phyloP scores from a whole-genome alignment of 2,113 vertebrate species.

The Indicator maculatus region DNA sequence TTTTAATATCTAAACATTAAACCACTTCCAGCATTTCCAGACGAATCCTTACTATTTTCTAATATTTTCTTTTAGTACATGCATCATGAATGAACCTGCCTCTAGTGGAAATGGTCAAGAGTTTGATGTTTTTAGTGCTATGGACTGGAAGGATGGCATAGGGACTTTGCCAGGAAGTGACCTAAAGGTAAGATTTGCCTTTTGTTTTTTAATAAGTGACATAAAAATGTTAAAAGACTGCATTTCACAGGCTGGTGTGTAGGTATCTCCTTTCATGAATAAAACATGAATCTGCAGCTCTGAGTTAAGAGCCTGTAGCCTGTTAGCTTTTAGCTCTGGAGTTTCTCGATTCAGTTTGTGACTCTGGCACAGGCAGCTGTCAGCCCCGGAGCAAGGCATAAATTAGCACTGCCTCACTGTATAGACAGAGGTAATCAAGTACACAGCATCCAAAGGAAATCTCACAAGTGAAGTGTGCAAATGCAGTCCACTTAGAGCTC shows the following conservation, averaged over 20 bases:
- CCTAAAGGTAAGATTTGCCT: conserved; percentile 81
- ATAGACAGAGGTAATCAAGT: conserved; percentile 37
- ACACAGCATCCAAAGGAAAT: background rate
- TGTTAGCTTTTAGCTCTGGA: conserved; percentile 40
- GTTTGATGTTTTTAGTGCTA: conserved; percentile 94
- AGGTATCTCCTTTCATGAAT: conserved; percentile 42
- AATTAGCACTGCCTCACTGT: conserved; percentile 46
- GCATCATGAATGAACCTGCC: conserved; percentile 82
- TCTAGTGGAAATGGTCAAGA: conserved; percentile 82
- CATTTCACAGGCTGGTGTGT: conserved; percentile 13
- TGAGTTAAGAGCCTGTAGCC: conserved; percentile 37
- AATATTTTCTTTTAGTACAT: conserved; percentile 19
- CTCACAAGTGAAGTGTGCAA: background rate
- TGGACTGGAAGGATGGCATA: conserved; percentile 98
- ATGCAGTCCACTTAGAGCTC: background rate
- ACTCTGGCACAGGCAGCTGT: background rate
- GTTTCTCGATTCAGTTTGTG: conserved; percentile 31
- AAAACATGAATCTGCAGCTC: conserved; percentile 24
- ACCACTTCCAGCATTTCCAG: background rate
- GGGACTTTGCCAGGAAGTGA: conserved; percentile 95
- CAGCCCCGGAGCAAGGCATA: conserved; percentile 3
- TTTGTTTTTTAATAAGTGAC: conserved; percentile 33
- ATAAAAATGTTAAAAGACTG: conserved; percentile 31
- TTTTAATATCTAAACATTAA: background rate
- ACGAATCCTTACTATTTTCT: background rate